Conservation (phyloP, 2,797 vertebrate species). For the Hemitrygon akajei region DNA sequence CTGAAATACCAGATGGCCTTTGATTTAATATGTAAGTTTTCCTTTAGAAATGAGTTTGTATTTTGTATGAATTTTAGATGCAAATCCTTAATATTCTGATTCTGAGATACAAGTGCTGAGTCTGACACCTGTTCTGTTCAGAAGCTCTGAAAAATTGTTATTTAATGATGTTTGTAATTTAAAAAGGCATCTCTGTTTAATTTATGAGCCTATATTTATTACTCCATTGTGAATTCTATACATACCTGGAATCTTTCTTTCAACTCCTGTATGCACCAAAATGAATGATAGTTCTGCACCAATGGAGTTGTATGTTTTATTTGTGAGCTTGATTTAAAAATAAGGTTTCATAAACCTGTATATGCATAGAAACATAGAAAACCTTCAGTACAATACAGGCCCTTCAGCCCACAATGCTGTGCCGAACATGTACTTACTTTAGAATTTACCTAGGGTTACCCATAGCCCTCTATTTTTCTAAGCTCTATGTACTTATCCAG, state of each 20-base stretch:
- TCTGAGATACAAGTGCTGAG: background rate
- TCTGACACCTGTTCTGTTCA: background rate
- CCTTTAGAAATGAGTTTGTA: background rate
- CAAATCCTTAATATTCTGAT: background rate
- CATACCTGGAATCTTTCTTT: background rate
- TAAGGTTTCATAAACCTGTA: background rate
- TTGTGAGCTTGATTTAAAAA: background rate
- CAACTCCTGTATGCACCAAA: background rate
- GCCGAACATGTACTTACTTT: too few relatives aligned
- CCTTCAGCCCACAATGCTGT: too few relatives aligned
- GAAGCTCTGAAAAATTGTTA: background rate
- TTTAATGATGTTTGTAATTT: background rate
- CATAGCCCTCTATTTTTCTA: too few relatives aligned
- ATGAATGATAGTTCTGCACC: background rate
- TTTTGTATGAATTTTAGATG: background rate
- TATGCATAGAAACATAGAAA: background rate
- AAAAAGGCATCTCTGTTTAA: background rate
- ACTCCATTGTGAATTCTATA: background rate
- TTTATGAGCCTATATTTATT: background rate
- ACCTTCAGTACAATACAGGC: too few relatives aligned
- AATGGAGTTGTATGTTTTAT: background rate
- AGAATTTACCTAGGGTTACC: too few relatives aligned
- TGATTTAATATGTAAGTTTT: background rate
- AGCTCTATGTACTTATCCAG: too few relatives aligned
- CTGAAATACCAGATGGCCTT: background rate